phyloP scores from a whole-genome alignment of 2,888 invertebrate species.

The Hemistola chrysoprasaria region DNA sequence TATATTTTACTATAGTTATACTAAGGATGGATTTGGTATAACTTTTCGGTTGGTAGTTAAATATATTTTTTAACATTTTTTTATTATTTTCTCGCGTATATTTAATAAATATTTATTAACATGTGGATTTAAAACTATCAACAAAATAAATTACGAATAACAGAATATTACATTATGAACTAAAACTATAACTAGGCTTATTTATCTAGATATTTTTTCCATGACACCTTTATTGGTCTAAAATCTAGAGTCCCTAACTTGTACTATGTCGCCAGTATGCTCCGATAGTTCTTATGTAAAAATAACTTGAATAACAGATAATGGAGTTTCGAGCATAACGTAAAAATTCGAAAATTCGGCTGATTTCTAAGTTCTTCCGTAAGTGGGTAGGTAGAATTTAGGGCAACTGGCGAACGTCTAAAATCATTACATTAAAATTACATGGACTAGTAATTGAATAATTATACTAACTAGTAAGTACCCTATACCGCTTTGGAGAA shows the following conservation, averaged over 20 bases:
- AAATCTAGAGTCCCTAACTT: constrained; percentile 67
- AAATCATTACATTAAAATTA: constrained; percentile 75
- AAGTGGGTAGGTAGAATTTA: constrained; percentile 9
- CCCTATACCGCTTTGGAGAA: constrained; percentile 80
- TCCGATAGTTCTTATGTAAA: too few species aligned
- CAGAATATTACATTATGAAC: constrained; percentile 72
- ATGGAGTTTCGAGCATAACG: too few species aligned
- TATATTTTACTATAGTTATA: constrained; percentile 5
- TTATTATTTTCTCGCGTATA: constrained; percentile 58
- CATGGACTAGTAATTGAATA: constrained; percentile 78
- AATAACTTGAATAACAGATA: too few species aligned
- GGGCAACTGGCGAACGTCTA: constrained; percentile 65
- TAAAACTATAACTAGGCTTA: constrained; percentile 55
- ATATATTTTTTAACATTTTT: constrained; percentile 79
- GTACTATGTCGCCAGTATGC: constrained; percentile 69
- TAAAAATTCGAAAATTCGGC: too few species aligned
- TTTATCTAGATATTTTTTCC: constrained; percentile 45
- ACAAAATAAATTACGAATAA: constrained; percentile 83
- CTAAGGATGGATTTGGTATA: constrained; percentile 32
- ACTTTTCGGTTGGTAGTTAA: constrained; percentile 47
- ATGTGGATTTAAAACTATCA: constrained; percentile 82
- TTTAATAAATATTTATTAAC: constrained; percentile 82
- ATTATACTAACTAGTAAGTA: constrained; percentile 81
- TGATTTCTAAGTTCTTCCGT: too few species aligned
- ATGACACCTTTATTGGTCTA: constrained; percentile 63